A percentile compares a stretch with the other conserved stretches of the same genome.
These are phyloP conservation scores for Campopleginae sp. DNA, from an alignment of 2,888 invertebrate genomes.

Conservation along the genomic window DNA sequence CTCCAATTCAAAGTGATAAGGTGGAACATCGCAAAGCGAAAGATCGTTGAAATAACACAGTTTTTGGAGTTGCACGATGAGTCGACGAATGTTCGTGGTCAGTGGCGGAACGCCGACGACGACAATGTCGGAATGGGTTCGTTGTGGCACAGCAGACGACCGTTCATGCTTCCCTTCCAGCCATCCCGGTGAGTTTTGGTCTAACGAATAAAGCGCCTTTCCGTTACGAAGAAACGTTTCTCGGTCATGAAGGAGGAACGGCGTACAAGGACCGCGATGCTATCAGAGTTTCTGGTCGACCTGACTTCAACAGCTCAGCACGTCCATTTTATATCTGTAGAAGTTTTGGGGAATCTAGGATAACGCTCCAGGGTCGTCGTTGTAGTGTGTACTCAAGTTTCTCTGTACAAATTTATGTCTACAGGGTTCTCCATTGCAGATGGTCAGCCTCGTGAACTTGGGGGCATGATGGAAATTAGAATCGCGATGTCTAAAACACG, in stretches of 20 bases:
- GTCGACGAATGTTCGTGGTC: slow-evolving; percentile 55
- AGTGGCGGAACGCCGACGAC: slow-evolving; percentile 43
- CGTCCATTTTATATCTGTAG: slow-evolving; percentile 1
- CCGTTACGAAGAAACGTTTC: slow-evolving; percentile 63
- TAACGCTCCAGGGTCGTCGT: neutral
- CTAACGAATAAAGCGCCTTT: slow-evolving; percentile 70
- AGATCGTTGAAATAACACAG: slow-evolving; percentile 72
- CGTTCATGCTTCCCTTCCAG: neutral
- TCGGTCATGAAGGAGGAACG: slow-evolving; percentile 33
- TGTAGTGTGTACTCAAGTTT: neutral
- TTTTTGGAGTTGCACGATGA: slow-evolving; percentile 51
- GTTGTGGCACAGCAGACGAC: slow-evolving; percentile 13
- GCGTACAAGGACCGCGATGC: slow-evolving; percentile 55
- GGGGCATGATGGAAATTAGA: neutral
- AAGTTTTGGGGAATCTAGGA: slow-evolving; percentile 13
- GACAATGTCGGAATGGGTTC: slow-evolving; percentile 33
- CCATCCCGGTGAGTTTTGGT: slow-evolving; percentile 53
- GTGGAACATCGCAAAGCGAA: slow-evolving; percentile 63
- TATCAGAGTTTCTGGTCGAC: slow-evolving; percentile 58
- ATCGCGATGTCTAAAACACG: neutral
- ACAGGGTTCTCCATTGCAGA: neutral
- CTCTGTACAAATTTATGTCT: neutral
- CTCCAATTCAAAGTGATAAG: slow-evolving; percentile 75
- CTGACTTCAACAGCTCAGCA: slow-evolving; percentile 44
- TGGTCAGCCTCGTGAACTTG: neutral